These are phyloP conservation scores for Arizona elegans DNA, from an alignment of 2,113 vertebrate genomes.

Conservation along the genomic window DNA sequence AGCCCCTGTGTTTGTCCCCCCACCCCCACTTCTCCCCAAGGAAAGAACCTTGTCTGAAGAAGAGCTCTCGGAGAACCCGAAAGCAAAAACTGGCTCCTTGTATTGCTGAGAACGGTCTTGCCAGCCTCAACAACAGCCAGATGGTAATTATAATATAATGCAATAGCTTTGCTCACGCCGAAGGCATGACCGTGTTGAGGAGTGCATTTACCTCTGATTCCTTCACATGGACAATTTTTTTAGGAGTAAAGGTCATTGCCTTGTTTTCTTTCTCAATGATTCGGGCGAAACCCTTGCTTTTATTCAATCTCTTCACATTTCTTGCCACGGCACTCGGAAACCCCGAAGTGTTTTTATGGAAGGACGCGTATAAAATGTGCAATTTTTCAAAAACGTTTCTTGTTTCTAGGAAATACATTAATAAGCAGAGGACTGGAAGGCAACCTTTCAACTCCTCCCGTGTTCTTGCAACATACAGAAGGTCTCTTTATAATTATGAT, in stretches of 20 bases:
- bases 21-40: not conserved
- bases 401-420: constrained; percentile 43
- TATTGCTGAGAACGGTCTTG: constrained; percentile 20
- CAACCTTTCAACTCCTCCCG: not conserved
- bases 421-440: constrained; percentile 47
- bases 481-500: constrained; percentile 28
- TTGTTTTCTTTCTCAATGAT: constrained; percentile 65
- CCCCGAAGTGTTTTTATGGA: constrained; percentile 59
- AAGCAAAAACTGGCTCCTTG: not conserved
- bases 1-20: not conserved
- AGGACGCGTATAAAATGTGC: constrained; percentile 60
- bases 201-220: constrained; percentile 55
- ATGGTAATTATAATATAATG: constrained; percentile 48
- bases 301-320: constrained; percentile 67
- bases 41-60: constrained; percentile 33
- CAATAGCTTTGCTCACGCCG: constrained; percentile 55
- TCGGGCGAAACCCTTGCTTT: constrained; percentile 58
- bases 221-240: constrained; percentile 54
- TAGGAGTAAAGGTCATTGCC: constrained; percentile 56
- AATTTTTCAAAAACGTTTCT: constrained; percentile 29
- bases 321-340: constrained; percentile 61
- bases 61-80: constrained; percentile 27
- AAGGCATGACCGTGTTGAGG: constrained; percentile 33
- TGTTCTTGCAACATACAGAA: not conserved
- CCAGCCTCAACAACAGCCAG: constrained; percentile 36